Percentiles rank a stretch among this genome's conserved stretches.
These are phyloP conservation scores for Dolichoris vasculosae DNA, from an alignment of 1,140 invertebrate species.

Conservation along the genomic window DNA sequence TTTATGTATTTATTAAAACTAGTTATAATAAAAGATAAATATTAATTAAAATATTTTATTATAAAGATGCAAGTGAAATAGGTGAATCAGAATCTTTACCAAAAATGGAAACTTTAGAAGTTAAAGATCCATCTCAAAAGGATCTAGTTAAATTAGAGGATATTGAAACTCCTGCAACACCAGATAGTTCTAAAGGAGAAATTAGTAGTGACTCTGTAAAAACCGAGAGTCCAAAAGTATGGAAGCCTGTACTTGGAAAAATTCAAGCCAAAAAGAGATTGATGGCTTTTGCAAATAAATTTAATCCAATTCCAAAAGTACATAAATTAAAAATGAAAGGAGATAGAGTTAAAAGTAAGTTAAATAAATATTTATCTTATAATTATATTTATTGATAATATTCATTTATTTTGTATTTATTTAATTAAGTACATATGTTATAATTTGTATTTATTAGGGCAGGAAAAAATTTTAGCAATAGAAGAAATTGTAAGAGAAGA, in stretches of 20 bases:
- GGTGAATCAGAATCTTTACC: conserved; percentile 17
- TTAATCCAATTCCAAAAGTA: conserved; percentile 62
- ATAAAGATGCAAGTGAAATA: conserved; percentile 24
- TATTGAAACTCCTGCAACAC: conserved; percentile 66
- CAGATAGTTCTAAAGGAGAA: conserved; percentile 63
- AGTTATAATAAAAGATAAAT: not conserved
- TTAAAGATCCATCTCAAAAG: conserved; percentile 45
- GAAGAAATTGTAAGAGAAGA: conserved; percentile 73
- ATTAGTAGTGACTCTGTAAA: conserved; percentile 56
- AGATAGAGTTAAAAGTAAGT: conserved; percentile 62
- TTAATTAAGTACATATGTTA: conserved; percentile 9
- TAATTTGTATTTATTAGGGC: conserved; percentile 47
- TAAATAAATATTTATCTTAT: conserved; percentile 1
- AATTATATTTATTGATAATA: not conserved
- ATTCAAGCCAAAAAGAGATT: conserved; percentile 72
- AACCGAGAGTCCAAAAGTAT: conserved; percentile 65
- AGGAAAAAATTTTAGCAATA: conserved; percentile 70
- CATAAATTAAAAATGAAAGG: conserved; percentile 52
- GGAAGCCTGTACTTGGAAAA: conserved; percentile 72
- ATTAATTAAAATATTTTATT: not conserved
- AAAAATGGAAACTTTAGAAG: conserved; percentile 50
- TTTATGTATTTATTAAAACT: not conserved
- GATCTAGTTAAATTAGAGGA: conserved; percentile 59
- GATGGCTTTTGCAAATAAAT: conserved; percentile 73
- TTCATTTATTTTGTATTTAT: not conserved